Base-by-base conservation (phyloP, 2,113 vertebrate species). In the Forbesichthys papilliferus region DNA sequence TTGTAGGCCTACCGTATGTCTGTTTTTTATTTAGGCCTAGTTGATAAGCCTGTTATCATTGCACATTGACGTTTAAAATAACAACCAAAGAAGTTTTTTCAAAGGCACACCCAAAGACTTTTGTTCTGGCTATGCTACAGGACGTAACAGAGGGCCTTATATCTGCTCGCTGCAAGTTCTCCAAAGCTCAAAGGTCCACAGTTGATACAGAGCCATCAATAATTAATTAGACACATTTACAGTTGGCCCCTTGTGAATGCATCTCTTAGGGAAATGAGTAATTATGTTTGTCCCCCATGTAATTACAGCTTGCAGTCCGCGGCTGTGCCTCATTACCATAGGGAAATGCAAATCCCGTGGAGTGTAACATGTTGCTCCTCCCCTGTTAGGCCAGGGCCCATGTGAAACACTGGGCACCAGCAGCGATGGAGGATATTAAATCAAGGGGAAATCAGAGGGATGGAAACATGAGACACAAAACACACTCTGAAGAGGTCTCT, bases 151-250 rank as follows among this genome's bases (percentile, higher is more conserved):
- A 20, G 56, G 55, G n/a, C 61, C 55, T 58, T 70, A 59, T 51
- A 67, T 82, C 36, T 47, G 11, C 53, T 66, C 47, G 36, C 14
- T 66, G 48, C 49, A 68, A 71, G 68, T 59, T 20, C 73, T 74
- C 59, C 33, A 57, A 61, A 65, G 59, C 55, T 55, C 14, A 78
- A 63, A 77, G 75, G 78, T 76, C 81, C 73, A 12, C 0, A 64
- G 71, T 47, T 71, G 62, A 74, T 80, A 69, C 13, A 34, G 66
- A 77, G 57, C 60, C 68, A 73, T 91, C 77, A 88, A 86, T 90
- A 86, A 87, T 87, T 86, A 82, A 86, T 83, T 84, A 81, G 66
- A 84, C 88, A 72, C 82, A 83, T 81, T 88, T 83, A 78, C 79
- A 78, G 73, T 75, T 80, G 75, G 69, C 81, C 80, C 79, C 79